These are phyloP conservation scores for Achroia grisella DNA, from an alignment of 1,140 invertebrate genomes.

Conservation along the genomic window DNA sequence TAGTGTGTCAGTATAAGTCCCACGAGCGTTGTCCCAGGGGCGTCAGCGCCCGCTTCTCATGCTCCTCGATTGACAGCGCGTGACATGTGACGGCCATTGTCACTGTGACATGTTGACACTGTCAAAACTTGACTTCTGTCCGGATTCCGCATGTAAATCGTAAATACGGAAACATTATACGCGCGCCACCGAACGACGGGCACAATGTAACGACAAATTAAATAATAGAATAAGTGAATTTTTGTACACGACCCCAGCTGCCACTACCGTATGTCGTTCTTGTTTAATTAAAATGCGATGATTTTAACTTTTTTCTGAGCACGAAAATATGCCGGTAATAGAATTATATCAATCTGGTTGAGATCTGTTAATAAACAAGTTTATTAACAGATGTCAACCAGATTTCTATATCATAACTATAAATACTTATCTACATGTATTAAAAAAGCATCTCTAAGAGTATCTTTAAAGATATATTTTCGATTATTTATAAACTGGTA, in stretches of 20 bases:
- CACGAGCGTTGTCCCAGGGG: slow-evolving; percentile 24
- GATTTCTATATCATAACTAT: too few species aligned
- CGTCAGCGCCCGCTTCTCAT: slow-evolving; percentile 56
- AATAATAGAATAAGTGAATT: slow-evolving; percentile 64
- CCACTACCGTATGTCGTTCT: slow-evolving; percentile 9
- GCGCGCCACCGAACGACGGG: slow-evolving; percentile 17
- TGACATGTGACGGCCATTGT: slow-evolving; percentile 69
- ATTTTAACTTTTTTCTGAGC: too few species aligned
- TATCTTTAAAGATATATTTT: too few species aligned
- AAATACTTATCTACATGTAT: too few species aligned
- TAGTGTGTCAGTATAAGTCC: slow-evolving; percentile 18
- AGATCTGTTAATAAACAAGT: too few species aligned
- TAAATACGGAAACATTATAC: slow-evolving; percentile 66
- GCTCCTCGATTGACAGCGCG: slow-evolving; percentile 56
- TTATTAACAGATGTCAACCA: too few species aligned
- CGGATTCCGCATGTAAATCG: slow-evolving; percentile 62
- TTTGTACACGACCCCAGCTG: slow-evolving; percentile 40
- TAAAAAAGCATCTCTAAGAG: too few species aligned
- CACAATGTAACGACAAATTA: slow-evolving; percentile 68
- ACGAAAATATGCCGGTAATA: too few species aligned
- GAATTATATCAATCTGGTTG: too few species aligned
- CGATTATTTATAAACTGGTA: too few species aligned
- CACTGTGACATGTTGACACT: slow-evolving; percentile 66
- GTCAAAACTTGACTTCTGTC: slow-evolving; percentile 69
- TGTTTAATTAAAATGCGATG: too few species aligned